phyloP scores from a whole-genome alignment of 2,797 vertebrate genomes.

The Manis crassicaudata region DNA sequence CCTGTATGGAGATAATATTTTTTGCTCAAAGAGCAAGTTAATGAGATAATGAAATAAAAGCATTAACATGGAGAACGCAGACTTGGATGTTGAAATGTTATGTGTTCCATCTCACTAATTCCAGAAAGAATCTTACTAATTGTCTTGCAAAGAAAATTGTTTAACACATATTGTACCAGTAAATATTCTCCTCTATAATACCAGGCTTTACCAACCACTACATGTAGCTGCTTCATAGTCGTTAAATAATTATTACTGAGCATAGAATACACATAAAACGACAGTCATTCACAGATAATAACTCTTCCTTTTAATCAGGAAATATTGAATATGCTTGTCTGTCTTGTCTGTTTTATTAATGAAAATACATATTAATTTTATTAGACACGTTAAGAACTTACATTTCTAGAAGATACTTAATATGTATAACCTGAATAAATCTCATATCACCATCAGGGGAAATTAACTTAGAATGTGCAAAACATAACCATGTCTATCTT shows the following conservation, averaged over 20 bases:
- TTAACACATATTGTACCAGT: background rate
- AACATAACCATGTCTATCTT: background rate
- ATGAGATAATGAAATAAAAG: background rate
- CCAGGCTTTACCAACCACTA: background rate
- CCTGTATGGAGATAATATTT: background rate
- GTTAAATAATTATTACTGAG: background rate
- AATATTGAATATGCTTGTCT: background rate
- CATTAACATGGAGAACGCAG: background rate
- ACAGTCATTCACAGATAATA: background rate
- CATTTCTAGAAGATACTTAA: background rate
- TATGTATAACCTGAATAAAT: background rate
- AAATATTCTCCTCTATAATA: slow-evolving; percentile 22
- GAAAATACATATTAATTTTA: background rate
- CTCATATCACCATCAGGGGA: background rate
- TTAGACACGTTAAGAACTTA: background rate
- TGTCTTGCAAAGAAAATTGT: background rate
- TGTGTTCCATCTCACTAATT: background rate
- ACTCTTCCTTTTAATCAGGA: background rate
- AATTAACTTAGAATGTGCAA: background rate
- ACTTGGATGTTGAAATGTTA: background rate
- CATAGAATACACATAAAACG: background rate
- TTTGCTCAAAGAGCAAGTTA: slow-evolving; percentile 1
- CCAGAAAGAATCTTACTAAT: background rate
- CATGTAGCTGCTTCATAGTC: background rate
- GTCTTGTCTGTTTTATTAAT: slow-evolving; percentile 33